Evolutionary conservation across 2,888 invertebrate genomes (phyloP), one percentile per base, ranked within the genome.

Genomic region (Dinocampus coccinellae): DNA sequence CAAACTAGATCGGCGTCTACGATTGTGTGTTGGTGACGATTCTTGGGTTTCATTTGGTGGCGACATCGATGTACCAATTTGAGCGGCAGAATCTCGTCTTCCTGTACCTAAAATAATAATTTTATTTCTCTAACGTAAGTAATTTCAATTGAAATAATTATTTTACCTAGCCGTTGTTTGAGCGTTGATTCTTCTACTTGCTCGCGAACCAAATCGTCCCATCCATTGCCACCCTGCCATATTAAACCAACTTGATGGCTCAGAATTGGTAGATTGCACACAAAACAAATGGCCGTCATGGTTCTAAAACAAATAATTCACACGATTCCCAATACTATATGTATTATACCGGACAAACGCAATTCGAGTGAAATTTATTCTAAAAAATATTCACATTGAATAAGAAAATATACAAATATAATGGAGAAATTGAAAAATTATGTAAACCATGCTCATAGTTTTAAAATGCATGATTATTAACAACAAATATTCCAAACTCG

Each of bases 251-350:
- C 96, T 92, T 97, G 97, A 89, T 97, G 96, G 78, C 95, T 96
- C 88, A 97, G 91, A 88, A 97, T 97, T 83, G 97, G 97, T 86
- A 97, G 91, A 89, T 97, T 97, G 94, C 97, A 97, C 83, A 97
- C 96, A 91, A 97, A 97, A 90, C 97, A 97, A 90, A 96, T 93
- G 88, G 96, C 94, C 86, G 95, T 94, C 95, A 96, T 95, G 88
- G 94, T 95, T 93, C 96, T 96, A 92, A 42, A 77, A 77, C 60
- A 57, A 72, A 58, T 16, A 6, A 62, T 57, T 9, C 3, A 11
- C 16, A 55, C 13, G 39, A 63, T 2, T 24, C 11, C 34, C 10
- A n/a, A 34, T 34, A n/a, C n/a, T n/a, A n/a, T n/a, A n/a, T n/a
- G n/a, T n/a, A n/a, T n/a, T n/a, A n/a, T n/a, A n/a, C n/a, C n/a